Conservation (phyloP, 2,888 invertebrate genomes). For the Sceliomorpha sp. region DNA sequence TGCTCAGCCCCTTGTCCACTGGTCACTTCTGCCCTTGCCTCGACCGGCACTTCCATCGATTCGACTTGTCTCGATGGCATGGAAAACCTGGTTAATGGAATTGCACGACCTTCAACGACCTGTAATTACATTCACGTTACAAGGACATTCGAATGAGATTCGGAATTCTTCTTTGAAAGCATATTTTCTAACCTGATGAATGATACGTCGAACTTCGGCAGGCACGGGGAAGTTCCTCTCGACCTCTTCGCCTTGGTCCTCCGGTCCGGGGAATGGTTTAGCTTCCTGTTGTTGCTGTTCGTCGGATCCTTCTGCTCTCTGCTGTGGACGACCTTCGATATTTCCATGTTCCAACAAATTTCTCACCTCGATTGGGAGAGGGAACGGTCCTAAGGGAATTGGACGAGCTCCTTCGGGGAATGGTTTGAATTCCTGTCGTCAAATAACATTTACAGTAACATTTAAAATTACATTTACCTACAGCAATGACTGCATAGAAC, state of each 20-base stretch:
- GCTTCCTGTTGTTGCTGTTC: conserved; percentile 66
- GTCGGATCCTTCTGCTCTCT: conserved; percentile 62
- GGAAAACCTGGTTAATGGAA: conserved; percentile 68
- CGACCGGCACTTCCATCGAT: conserved; percentile 71
- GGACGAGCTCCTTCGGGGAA: conserved; percentile 71
- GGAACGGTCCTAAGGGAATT: conserved; percentile 68
- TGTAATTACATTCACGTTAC: conserved; percentile 37
- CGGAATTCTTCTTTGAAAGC: neutral
- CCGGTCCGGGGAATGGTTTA: conserved; percentile 68
- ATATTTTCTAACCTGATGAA: conserved; percentile 72
- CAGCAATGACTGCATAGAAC: neutral
- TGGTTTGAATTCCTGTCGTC: conserved; percentile 73
- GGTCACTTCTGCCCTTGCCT: conserved; percentile 70
- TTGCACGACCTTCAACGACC: conserved; percentile 73
- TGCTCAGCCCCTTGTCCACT: conserved; percentile 68
- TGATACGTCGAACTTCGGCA: conserved; percentile 70
- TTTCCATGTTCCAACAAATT: conserved; percentile 74
- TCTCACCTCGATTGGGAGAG: conserved; percentile 72
- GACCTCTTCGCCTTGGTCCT: conserved; percentile 70
- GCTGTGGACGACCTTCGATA: conserved; percentile 68
- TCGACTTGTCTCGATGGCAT: conserved; percentile 69
- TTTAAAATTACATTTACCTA: neutral
- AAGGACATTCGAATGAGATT: too few species aligned
- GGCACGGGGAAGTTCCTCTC: conserved; percentile 71
- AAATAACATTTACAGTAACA: too few species aligned